These are phyloP conservation scores for Recurvirostra avosetta DNA, from an alignment of 2,113 vertebrate species.

Conservation along the genomic window DNA sequence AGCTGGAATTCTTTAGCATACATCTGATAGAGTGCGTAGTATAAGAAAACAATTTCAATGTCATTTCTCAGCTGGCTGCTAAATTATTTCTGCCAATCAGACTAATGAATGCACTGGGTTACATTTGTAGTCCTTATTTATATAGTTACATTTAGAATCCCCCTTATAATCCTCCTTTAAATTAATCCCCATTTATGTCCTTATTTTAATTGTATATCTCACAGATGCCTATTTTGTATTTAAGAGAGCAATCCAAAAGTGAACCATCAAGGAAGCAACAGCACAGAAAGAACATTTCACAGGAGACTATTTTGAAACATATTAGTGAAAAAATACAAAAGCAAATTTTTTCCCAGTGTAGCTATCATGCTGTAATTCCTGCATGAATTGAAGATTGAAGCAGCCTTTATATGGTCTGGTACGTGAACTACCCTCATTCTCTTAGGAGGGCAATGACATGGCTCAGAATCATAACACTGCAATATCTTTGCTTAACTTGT, in stretches of 20 bases:
- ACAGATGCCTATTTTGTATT: slow-evolving; percentile 8
- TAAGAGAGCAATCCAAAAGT: background rate
- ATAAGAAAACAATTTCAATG: background rate
- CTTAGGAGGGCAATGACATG: background rate
- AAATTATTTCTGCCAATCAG: slow-evolving; percentile 24
- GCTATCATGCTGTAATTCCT: background rate
- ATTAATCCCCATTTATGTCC: slow-evolving; percentile 34
- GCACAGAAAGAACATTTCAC: background rate
- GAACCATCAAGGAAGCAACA: background rate
- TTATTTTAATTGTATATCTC: slow-evolving; percentile 37
- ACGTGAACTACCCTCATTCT: background rate
- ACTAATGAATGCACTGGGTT: slow-evolving; percentile 24
- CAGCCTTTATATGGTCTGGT: background rate
- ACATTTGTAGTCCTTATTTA: slow-evolving; percentile 29
- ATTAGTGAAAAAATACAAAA: background rate
- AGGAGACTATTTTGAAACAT: background rate
- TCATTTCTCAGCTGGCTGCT: background rate
- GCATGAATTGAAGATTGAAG: background rate
- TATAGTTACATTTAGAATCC: slow-evolving; percentile 18
- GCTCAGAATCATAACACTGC: background rate
- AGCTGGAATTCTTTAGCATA: background rate
- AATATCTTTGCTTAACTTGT: background rate
- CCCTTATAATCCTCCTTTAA: slow-evolving; percentile 24
- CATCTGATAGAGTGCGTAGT: background rate
- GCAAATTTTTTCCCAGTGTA: background rate